Base-by-base conservation (phyloP, 2,888 invertebrate species). In the Neocrepidodera transversa region DNA sequence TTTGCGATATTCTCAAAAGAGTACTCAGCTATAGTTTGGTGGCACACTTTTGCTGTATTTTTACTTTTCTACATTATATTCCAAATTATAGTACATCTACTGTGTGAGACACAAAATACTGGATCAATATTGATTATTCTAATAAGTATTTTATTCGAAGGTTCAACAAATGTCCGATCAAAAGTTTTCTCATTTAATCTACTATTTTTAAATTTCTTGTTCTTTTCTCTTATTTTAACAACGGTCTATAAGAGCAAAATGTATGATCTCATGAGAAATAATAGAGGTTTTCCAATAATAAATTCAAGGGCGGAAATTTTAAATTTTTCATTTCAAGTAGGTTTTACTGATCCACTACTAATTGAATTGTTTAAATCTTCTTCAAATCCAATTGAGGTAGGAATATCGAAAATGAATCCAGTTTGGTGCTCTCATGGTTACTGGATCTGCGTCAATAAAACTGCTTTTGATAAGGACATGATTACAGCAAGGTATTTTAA, bases 241-340 rank as follows among this genome's bases (percentile, higher is more conserved):
- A 54, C 48, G 2, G 14, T 40, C 6, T 59, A 59, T 10, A 49
- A 30, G 42, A 59, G 54, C 20, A 59, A 50, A 49, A 48, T 59
- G 43, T 59, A 20, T 18, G 36, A 43, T 18, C 40, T 54, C 16
- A 54, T 59, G 54, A 59, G 47, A 16, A 16, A 14, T 1, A 17
- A 42, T 14, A 30, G 6, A 10, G 20, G 42, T 20, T 30, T 32
- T 8, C 43, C 45, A 23, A 7, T 23, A 10, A 38, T 60, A 8
- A 36, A 32, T 13, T 17, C 51, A 8, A 20, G 26, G 1, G 16
- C 18, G 2, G 60, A 60, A n/a, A 20, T 60, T 10, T 4, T 56
- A 3, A 36, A 43, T 17, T 26, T n/a, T 17, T 42, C 14, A 5
- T 10, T 60, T 13, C 18, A 20, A 28, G 20, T 50, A 17, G 60